Evolutionary conservation across 2,797 vertebrate genomes (phyloP), one percentile per base, ranked within the genome.

Genomic region (Oryzias sinensis): DNA sequence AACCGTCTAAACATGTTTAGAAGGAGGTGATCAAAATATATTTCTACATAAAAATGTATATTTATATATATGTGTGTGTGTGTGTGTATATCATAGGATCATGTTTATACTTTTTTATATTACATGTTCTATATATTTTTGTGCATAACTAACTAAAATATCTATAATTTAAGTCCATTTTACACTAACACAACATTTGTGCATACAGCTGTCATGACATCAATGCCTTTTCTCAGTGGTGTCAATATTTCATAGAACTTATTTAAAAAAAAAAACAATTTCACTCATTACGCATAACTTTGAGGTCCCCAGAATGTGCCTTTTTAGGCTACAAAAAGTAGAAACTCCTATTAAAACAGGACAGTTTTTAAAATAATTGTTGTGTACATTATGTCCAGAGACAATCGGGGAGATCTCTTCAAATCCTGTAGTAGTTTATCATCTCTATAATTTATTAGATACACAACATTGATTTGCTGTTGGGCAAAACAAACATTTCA

Each of bases 21-120:
- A 64, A 80, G 61, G 46, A 74, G 62, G 76, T 83, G 74, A 86
- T 81, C 83, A 85, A 88, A 88, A 89, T 88, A 87, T 84, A 82
- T 71, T 81, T 81, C 59, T 89, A 83, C 80, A 84, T 87, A 89
- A 89, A 87, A 89, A 89, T 33, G 8, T 33, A 33, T 33, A 9
- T 33, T 8, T 11, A 13, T 33, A 33, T 13, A 11, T 33, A 33
- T 33, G 2, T 33, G 3, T 33, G 33, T n/a, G n/a, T 33, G 8
- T 33, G 8, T 33, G 33, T 33, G 8, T 33, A 33, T 9, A 33
- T 33, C 9, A 33, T 33, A 33, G 5, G 27, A 27, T 6, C 6
- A 27, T 27, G 27, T 8, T 33, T 33, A 33, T 3, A 33, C 9
- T 33, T 33, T 9, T 11, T 33, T 27, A 6, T 27, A 27, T 27